Conservation (phyloP, 1,140 invertebrate species). For the Anastrepha obliqua region DNA sequence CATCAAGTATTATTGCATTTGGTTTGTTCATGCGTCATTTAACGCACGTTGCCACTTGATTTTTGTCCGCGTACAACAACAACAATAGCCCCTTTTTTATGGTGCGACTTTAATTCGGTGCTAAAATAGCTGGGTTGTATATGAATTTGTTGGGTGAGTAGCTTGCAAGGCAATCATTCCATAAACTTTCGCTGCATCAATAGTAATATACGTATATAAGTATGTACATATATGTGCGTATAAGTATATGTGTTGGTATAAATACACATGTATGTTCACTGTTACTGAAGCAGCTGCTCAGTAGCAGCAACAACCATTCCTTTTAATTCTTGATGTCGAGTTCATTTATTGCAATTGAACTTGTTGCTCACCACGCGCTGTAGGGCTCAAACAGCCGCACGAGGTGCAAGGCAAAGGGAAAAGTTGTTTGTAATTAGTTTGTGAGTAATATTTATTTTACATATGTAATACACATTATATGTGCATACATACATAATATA, state of each 20-base stretch:
- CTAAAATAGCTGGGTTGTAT: not conserved
- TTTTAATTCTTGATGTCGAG: not conserved
- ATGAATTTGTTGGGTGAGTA: not conserved
- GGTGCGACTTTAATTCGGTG: conserved; percentile 24
- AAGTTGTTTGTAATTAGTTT: conserved; percentile 8
- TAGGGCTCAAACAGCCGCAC: conserved; percentile 10
- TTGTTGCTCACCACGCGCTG: conserved; percentile 45
- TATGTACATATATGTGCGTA: not conserved
- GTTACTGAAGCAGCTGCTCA: not conserved
- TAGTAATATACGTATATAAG: not conserved
- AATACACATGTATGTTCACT: not conserved
- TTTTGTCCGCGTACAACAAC: not conserved
- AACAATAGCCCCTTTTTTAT: not conserved
- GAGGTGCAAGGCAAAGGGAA: conserved; percentile 11
- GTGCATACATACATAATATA: not conserved
- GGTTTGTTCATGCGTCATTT: conserved; percentile 47
- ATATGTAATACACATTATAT: not conserved
- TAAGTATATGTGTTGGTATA: not conserved
- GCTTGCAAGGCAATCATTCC: not conserved
- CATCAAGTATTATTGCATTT: conserved; percentile 49
- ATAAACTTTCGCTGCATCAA: not conserved
- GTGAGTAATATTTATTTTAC: conserved; percentile 3
- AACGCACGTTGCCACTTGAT: conserved; percentile 49
- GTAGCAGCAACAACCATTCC: not conserved
- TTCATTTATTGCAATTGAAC: conserved; percentile 48